Evolutionary conservation across 2,797 vertebrate genomes (phyloP).

Genomic region (Mico argentatus): DNA sequence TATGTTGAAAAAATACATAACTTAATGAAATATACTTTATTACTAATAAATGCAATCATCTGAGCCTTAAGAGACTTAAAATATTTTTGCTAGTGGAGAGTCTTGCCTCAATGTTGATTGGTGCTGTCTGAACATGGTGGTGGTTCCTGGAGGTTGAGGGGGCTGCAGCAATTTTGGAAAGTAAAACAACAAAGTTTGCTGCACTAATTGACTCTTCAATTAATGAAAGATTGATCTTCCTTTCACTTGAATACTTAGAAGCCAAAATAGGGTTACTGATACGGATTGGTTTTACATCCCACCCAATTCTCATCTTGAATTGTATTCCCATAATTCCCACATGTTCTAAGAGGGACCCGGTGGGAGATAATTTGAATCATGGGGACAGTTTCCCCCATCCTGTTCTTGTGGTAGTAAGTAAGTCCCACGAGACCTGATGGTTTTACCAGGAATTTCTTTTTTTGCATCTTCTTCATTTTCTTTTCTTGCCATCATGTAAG

Average conservation of each 20-base stretch:
- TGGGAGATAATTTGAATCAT: no score
- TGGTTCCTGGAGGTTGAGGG: background rate
- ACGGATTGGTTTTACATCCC: no score
- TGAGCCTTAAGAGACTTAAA: background rate
- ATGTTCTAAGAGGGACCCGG: no score
- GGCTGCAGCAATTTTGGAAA: background rate
- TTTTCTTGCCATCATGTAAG: no score
- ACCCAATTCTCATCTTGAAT: no score
- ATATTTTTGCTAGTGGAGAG: background rate
- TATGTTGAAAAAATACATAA: background rate
- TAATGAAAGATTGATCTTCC: background rate
- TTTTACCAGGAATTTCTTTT: no score
- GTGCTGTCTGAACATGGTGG: background rate
- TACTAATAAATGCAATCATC: background rate
- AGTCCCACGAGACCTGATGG: no score
- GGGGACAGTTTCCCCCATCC: no score
- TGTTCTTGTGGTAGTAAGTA: no score
- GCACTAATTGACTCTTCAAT: background rate
- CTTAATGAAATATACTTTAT: background rate
- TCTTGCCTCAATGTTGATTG: background rate
- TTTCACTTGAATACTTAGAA: background rate
- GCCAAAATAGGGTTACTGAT: background rate
- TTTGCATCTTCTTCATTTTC: no score
- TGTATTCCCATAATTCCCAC: no score
- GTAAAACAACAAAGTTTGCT: background rate